Conservation (phyloP, 2,888 invertebrate genomes). For the Plagodis dolabraria region DNA sequence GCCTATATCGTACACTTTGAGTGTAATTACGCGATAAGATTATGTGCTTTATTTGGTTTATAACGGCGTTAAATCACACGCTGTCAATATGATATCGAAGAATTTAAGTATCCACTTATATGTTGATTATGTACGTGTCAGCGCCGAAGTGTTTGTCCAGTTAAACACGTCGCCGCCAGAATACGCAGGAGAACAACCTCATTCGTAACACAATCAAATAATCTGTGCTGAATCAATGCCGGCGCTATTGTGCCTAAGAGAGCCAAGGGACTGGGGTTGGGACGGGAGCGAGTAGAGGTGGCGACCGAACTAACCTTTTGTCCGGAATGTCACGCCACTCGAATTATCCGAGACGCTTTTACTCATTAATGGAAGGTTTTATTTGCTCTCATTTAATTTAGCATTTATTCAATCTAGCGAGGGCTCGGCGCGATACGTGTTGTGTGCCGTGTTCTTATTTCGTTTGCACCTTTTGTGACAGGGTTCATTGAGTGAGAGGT, state of each 20-base stretch:
- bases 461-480: constrained; percentile 83
- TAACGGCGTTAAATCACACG: constrained; percentile 40
- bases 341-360: constrained; percentile 74
- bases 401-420: constrained; percentile 83
- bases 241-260: constrained; percentile 42
- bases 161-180: constrained; percentile 4
- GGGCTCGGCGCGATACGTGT: constrained; percentile 67
- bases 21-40: constrained; percentile 69
- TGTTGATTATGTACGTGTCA: constrained; percentile 11
- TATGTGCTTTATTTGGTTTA: constrained; percentile 52
- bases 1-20: constrained; percentile 58
- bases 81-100: constrained; percentile 27
- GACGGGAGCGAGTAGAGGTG: constrained; percentile 31
- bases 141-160: constrained; percentile 10
- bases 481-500: constrained; percentile 82
- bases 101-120: constrained; percentile 23
- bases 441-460: constrained; percentile 70
- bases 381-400: constrained; percentile 85
- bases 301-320: constrained; percentile 59
- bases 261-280: constrained; percentile 38
- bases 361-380: constrained; percentile 78
- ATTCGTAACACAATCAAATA: constrained; percentile 61
- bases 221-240: constrained; percentile 54
- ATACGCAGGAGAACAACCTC: constrained; percentile 23
- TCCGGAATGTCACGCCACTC: constrained; percentile 67